A percentile compares a stretch with the other conserved stretches of the same genome.
Evolutionary conservation across 2,113 vertebrate genomes (phyloP).

Genomic region (Psettodes erumei): DNA sequence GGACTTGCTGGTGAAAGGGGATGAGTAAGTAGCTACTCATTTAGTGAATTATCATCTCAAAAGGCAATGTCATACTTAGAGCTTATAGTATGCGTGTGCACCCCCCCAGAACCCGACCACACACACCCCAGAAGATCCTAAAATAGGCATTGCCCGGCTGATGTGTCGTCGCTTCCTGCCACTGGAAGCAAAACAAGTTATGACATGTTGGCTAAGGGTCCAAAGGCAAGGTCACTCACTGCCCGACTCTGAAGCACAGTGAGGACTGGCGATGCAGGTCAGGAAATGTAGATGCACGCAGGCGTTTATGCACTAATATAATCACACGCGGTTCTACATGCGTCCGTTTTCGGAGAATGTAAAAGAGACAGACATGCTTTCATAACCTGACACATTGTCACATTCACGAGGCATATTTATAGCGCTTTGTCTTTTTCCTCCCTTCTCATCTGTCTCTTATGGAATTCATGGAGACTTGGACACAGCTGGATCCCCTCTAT

Average conservation of each 20-base stretch:
- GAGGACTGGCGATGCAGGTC: slow-evolving; percentile 26
- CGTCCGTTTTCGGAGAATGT: slow-evolving; percentile 14
- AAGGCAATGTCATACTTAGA: slow-evolving; percentile 47
- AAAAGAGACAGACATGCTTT: slow-evolving; percentile 8
- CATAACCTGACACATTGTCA: slow-evolving; percentile 44
- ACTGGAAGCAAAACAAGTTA: slow-evolving; percentile 59
- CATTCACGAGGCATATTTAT: slow-evolving; percentile 47
- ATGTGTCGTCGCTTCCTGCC: slow-evolving; percentile 46
- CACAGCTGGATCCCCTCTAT: slow-evolving; percentile 74
- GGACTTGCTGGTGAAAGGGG: slow-evolving; percentile 1
- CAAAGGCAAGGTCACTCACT: slow-evolving; percentile 64
- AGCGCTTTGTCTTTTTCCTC: slow-evolving; percentile 36
- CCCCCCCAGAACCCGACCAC: background rate
- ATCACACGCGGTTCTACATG: background rate
- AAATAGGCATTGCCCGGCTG: slow-evolving; percentile 59
- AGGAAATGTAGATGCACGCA: slow-evolving; percentile 33
- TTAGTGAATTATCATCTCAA: slow-evolving; percentile 36
- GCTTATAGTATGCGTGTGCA: background rate
- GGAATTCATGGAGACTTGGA: slow-evolving; percentile 61
- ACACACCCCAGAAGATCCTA: slow-evolving; percentile 15
- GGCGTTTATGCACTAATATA: too few species aligned
- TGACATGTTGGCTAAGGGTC: slow-evolving; percentile 62
- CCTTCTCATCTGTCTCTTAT: slow-evolving; percentile 56
- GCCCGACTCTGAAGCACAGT: slow-evolving; percentile 51
- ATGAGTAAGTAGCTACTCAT: slow-evolving; percentile 12